Conservation (phyloP, 2,888 invertebrate species). For the Epsilonema sp. region DNA sequence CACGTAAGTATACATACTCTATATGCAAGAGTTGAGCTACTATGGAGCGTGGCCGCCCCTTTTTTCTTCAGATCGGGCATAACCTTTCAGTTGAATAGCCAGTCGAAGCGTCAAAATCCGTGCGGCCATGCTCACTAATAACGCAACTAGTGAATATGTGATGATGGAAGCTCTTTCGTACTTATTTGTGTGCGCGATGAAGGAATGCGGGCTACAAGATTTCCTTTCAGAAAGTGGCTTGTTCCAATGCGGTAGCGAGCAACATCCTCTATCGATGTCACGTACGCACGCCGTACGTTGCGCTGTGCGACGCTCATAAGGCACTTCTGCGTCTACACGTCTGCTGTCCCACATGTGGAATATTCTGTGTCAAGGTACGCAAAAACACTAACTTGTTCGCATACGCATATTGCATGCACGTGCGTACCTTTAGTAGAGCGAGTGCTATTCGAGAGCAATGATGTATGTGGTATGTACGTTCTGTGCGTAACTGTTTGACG, state of each 20-base stretch:
- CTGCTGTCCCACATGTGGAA: conserved; percentile 69
- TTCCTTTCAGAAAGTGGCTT: conserved; percentile 26
- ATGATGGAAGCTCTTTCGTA: no score
- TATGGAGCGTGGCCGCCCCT: no score
- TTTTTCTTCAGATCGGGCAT: neutral
- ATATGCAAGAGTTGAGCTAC: no score
- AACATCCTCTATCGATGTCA: conserved; percentile 30
- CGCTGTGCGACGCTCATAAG: conserved; percentile 56
- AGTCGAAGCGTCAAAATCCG: neutral
- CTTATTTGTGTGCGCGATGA: neutral
- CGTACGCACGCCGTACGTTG: conserved; percentile 48
- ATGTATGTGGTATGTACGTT: no score
- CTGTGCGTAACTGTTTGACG: no score
- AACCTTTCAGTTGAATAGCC: neutral
- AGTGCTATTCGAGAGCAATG: no score
- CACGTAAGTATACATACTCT: no score
- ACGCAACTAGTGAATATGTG: no score
- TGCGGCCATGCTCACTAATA: no score
- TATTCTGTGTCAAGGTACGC: conserved; percentile 69
- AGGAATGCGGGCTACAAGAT: neutral
- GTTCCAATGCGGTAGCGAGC: conserved; percentile 45
- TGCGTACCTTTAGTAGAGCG: no score
- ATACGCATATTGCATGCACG: neutral
- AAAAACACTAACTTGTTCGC: neutral
- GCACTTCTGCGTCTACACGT: conserved; percentile 55